A percentile compares a stretch with the other conserved stretches of the same genome.
These are phyloP conservation scores for Pammene fasciana DNA, from an alignment of 2,888 invertebrate genomes.

Conservation along the genomic window DNA sequence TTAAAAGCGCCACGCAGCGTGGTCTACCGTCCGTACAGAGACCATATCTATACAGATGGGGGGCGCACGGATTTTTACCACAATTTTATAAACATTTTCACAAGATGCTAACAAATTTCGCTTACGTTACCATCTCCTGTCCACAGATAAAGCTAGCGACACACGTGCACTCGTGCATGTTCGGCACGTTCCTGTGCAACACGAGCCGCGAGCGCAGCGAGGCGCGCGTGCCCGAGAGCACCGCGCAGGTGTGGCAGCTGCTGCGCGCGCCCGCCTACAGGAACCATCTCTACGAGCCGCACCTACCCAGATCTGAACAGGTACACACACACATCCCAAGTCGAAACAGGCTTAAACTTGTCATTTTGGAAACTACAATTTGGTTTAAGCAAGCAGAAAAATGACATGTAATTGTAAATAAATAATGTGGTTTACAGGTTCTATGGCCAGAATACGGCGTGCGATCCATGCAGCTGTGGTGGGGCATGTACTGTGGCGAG, in stretches of 20 bases:
- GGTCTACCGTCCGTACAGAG: no score
- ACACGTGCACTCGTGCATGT: slow-evolving; percentile 97
- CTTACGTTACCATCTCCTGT: no score
- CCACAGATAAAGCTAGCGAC: slow-evolving; percentile 95
- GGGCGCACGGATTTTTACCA: no score
- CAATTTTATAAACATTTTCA: no score
- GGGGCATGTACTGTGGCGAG: slow-evolving; percentile 90
- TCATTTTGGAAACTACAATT: background rate
- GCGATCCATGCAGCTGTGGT: slow-evolving; percentile 92
- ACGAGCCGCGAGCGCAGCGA: slow-evolving; percentile 88
- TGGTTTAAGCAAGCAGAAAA: no score
- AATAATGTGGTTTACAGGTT: slow-evolving; percentile 82
- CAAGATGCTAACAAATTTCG: no score
- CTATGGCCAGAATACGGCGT: slow-evolving; percentile 94
- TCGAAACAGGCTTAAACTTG: no score
- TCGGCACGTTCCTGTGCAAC: slow-evolving; percentile 98
- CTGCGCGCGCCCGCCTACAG: slow-evolving; percentile 90
- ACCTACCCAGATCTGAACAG: slow-evolving; percentile 55
- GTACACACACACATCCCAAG: slow-evolving; percentile 46
- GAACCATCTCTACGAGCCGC: slow-evolving; percentile 91
- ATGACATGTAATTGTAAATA: background rate
- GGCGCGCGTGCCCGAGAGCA: slow-evolving; percentile 85
- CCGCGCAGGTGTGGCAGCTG: slow-evolving; percentile 95
- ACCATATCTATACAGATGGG: no score
- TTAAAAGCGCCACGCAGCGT: no score